phyloP scores from a whole-genome alignment of 2,888 invertebrate genomes.

The Heliconius sara region DNA sequence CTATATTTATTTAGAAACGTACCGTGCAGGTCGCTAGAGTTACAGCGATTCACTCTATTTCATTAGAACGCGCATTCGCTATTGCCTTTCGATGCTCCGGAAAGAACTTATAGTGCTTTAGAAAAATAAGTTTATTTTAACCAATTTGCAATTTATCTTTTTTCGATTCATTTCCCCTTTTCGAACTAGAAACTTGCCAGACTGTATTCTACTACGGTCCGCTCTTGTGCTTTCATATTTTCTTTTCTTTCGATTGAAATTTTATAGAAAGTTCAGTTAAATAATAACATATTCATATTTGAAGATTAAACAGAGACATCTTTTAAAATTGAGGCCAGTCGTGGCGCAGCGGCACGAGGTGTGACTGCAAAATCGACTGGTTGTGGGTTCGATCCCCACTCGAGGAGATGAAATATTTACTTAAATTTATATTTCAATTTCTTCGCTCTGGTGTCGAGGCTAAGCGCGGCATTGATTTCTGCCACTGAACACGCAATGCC shows the following conservation, averaged over 20 bases:
- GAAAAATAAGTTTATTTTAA: conserved; percentile 60
- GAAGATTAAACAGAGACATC: background rate
- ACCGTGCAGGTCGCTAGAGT: conserved; percentile 44
- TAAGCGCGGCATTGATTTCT: too few species aligned
- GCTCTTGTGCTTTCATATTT: conserved; percentile 32
- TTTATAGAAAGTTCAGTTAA: background rate
- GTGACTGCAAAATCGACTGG: too few species aligned
- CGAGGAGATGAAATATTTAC: too few species aligned
- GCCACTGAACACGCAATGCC: too few species aligned
- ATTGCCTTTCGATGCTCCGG: conserved; percentile 50
- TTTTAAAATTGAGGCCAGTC: too few species aligned
- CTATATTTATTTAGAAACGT: conserved; percentile 50
- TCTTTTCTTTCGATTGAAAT: background rate
- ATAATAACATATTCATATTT: background rate
- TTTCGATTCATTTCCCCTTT: conserved; percentile 50
- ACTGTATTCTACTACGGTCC: conserved; percentile 40
- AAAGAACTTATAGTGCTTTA: conserved; percentile 52
- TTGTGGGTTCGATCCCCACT: too few species aligned
- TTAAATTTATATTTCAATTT: too few species aligned
- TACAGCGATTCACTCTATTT: conserved; percentile 55
- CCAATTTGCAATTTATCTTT: conserved; percentile 53
- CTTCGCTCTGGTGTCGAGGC: too few species aligned
- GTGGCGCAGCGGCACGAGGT: too few species aligned
- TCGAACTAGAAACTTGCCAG: conserved; percentile 49
- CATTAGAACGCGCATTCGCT: conserved; percentile 39